These are phyloP conservation scores for Phortica variegata DNA, from an alignment of 1,140 invertebrate genomes.

Conservation along the genomic window DNA sequence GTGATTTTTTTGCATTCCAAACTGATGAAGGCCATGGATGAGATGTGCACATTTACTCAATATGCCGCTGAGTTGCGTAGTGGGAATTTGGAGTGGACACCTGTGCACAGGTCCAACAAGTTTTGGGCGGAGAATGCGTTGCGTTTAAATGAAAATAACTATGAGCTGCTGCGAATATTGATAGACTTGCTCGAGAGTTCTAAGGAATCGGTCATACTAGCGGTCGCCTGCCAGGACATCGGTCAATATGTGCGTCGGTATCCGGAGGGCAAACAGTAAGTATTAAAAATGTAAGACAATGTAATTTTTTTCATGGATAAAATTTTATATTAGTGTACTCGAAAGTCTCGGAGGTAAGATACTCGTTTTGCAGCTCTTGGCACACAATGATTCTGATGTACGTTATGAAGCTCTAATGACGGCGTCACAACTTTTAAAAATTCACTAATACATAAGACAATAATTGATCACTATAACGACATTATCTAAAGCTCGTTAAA, in stretches of 20 bases:
- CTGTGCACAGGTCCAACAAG: constrained; percentile 98
- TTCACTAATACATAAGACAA: too few relatives aligned
- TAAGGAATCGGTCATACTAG: constrained; percentile 90
- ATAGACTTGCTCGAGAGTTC: constrained; percentile 88
- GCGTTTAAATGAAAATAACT: constrained; percentile 96
- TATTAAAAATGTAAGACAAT: constrained; percentile 29
- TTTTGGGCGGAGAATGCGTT: constrained; percentile 99
- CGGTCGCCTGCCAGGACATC: constrained; percentile 97
- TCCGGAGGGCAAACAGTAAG: constrained; percentile 96
- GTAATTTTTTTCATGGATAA: background rate
- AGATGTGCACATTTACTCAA: constrained; percentile 97
- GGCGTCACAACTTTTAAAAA: too few relatives aligned
- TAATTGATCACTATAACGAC: too few relatives aligned
- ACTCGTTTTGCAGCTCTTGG: constrained; percentile 93
- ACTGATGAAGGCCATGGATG: constrained; percentile 91
- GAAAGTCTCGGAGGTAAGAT: constrained; percentile 98
- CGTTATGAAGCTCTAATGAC: constrained; percentile 98
- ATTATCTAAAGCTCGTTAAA: too few relatives aligned
- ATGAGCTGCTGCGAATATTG: constrained; percentile 92
- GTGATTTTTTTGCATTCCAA: constrained; percentile 92
- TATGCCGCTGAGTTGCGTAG: constrained; percentile 91
- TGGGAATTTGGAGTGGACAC: constrained; percentile 93
- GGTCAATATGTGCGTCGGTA: constrained; percentile 99
- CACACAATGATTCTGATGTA: constrained; percentile 97
- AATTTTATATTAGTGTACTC: constrained; percentile 77